Conservation (phyloP, 2,797 vertebrate species). For the Trichosurus vulpecula region DNA sequence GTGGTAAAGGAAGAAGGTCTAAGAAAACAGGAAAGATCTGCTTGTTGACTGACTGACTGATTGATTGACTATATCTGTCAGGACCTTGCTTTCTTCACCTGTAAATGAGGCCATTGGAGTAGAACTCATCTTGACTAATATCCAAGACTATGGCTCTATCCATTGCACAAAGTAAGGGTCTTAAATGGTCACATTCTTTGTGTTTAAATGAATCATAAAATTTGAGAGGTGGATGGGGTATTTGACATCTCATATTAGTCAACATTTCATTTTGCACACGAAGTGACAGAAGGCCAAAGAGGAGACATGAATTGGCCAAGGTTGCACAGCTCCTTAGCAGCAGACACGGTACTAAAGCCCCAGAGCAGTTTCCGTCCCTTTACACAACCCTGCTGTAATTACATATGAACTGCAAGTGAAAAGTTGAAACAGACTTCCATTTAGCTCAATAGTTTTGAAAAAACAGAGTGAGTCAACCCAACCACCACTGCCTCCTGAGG, state of each 20-base stretch:
- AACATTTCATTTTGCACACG: background rate
- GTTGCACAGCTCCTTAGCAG: background rate
- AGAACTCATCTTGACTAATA: background rate
- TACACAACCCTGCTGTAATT: background rate
- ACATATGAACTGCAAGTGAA: background rate
- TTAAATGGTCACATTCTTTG: background rate
- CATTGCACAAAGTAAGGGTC: background rate
- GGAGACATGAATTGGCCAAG: background rate
- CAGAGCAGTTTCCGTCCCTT: background rate
- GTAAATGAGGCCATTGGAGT: background rate
- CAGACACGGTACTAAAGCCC: background rate
- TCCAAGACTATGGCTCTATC: background rate
- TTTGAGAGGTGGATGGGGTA: background rate
- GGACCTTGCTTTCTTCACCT: background rate
- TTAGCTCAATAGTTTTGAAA: background rate
- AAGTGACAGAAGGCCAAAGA: background rate
- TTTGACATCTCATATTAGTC: background rate
- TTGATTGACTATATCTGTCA: background rate
- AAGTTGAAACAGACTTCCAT: background rate
- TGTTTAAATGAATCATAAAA: background rate
- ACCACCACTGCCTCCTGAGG: background rate
- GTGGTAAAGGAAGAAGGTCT: background rate
- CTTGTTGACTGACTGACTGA: background rate
- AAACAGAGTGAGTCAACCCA: background rate
- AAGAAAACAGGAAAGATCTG: background rate